Evolutionary conservation across 2,888 invertebrate genomes (phyloP).

Genomic region (Oxyteleia sp.): DNA sequence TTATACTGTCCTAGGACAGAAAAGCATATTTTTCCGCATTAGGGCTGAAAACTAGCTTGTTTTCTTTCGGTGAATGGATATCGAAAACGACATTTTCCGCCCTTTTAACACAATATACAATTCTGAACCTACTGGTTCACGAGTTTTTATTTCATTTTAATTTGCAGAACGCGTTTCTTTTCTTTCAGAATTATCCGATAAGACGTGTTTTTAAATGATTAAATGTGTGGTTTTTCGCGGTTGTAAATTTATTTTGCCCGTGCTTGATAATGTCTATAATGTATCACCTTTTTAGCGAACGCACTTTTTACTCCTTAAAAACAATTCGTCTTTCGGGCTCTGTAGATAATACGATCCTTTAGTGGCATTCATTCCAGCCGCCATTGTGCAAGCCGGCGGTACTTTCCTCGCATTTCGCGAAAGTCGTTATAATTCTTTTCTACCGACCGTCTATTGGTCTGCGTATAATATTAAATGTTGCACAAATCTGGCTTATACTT

Average conservation of each 20-base stretch:
- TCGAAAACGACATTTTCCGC: too few relatives aligned
- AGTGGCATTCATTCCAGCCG: constrained; percentile 46
- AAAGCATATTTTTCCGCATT: too few relatives aligned
- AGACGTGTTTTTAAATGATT: not conserved
- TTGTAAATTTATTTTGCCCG: constrained; percentile 1
- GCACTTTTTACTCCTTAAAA: constrained; percentile 43
- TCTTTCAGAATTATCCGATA: too few relatives aligned
- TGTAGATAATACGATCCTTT: constrained; percentile 53
- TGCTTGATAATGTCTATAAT: constrained; percentile 26
- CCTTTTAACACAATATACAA: too few relatives aligned
- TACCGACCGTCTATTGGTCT: constrained; percentile 22
- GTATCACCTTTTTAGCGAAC: constrained; percentile 36
- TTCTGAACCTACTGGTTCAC: too few relatives aligned
- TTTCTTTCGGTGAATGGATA: too few relatives aligned
- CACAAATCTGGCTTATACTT: constrained; percentile 33
- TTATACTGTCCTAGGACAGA: too few relatives aligned
- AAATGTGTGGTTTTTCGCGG: not conserved
- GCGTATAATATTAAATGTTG: constrained; percentile 33
- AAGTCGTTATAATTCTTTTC: constrained; percentile 62
- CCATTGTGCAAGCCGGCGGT: constrained; percentile 38
- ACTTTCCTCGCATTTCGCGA: constrained; percentile 36
- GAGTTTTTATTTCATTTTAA: too few relatives aligned
- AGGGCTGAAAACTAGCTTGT: too few relatives aligned
- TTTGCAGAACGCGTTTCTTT: too few relatives aligned
- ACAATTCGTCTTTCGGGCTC: constrained; percentile 56